Conservation (phyloP, 2,797 vertebrate genomes). For the Myripristis murdjan region DNA sequence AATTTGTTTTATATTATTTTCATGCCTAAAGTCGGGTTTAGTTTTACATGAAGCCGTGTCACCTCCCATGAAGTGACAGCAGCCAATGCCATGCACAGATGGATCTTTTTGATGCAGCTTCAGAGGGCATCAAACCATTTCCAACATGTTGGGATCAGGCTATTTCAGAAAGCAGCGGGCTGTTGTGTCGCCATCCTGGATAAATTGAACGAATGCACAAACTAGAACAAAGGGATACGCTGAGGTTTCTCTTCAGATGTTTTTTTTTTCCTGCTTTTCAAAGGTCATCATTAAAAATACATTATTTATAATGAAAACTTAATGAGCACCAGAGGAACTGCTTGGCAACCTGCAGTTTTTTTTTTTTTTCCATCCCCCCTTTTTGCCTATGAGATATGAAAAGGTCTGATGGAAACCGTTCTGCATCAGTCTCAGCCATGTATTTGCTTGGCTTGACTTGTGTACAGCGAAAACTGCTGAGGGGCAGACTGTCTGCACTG, state of each 20-base stretch:
- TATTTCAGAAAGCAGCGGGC: constrained; percentile 35
- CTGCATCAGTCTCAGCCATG: constrained; percentile 9
- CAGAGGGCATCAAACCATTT: constrained; percentile 9
- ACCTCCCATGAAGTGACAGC: constrained; percentile 29
- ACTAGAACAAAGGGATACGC: constrained; percentile 31
- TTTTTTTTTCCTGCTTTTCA: constrained; percentile 37
- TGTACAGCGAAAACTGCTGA: constrained; percentile 58
- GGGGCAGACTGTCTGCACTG: constrained; percentile 44
- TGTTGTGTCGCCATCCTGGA: constrained; percentile 31
- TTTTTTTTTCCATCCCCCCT: constrained; percentile 10
- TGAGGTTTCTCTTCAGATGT: constrained; percentile 24
- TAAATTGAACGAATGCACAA: constrained; percentile 34
- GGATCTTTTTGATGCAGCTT: constrained; percentile 39
- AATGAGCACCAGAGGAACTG: constrained; percentile 58
- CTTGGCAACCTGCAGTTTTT: constrained; percentile 23
- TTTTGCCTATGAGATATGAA: neutral
- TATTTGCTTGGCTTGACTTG: constrained; percentile 57
- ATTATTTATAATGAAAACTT: constrained; percentile 73
- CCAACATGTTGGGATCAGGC: constrained; percentile 25
- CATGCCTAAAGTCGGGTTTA: constrained; percentile 26
- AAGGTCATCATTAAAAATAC: constrained; percentile 71
- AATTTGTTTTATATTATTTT: constrained; percentile 40
- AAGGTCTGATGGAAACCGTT: constrained; percentile 19
- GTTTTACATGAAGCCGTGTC: constrained; percentile 29
- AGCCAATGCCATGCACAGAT: constrained; percentile 22